Conservation (phyloP, 1,140 invertebrate genomes). For the Zaprionus lachaisei region DNA sequence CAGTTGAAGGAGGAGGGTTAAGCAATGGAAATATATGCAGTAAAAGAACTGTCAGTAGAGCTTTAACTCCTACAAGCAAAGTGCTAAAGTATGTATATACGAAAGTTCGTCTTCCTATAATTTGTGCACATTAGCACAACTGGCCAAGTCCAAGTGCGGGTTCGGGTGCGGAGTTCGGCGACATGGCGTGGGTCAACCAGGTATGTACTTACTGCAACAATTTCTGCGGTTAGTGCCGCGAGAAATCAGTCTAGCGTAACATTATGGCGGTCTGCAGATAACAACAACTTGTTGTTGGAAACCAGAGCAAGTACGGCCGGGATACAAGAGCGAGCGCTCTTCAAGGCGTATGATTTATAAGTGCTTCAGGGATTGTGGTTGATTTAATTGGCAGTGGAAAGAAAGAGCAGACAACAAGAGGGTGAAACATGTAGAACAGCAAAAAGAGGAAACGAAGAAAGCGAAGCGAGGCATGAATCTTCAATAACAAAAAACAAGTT, state of each 20-base stretch:
- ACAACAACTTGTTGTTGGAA: conserved; percentile 29
- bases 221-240: conserved; percentile 51
- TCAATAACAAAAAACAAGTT: neutral
- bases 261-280: conserved; percentile 70
- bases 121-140: conserved; percentile 76
- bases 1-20: neutral
- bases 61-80: conserved; percentile 21
- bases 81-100: conserved; percentile 25
- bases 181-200: conserved; percentile 70
- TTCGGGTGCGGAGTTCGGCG: conserved; percentile 60
- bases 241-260: conserved; percentile 69
- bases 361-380: conserved; percentile 45
- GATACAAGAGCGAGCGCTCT: neutral
- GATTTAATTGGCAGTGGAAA: conserved; percentile 40
- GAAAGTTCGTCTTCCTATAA: conserved; percentile 55
- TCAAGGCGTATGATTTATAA: conserved; percentile 40
- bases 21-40: neutral
- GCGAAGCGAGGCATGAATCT: conserved; percentile 10
- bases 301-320: neutral
- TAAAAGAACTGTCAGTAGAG: conserved; percentile 32
- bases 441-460: conserved; percentile 24
- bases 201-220: conserved; percentile 55
- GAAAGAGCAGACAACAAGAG: conserved; percentile 22
- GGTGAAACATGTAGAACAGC: conserved; percentile 37
- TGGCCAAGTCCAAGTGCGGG: conserved; percentile 65